Conservation (phyloP, 2,888 invertebrate species). For the Dexiosoma caninum region DNA sequence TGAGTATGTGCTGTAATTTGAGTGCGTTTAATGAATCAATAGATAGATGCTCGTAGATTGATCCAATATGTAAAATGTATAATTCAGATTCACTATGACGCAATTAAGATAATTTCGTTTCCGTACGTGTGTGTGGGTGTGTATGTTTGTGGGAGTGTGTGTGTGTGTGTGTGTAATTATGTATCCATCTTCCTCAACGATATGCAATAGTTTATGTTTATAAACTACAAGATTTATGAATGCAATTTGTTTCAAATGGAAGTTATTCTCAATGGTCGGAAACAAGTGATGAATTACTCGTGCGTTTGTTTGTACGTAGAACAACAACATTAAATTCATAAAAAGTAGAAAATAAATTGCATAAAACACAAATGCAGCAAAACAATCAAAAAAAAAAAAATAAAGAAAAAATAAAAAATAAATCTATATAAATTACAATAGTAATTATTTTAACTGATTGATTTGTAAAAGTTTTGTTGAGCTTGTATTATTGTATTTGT, state of each 20-base stretch:
- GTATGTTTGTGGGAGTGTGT: neutral
- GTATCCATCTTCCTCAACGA: constrained; percentile 1
- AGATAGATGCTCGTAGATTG: neutral
- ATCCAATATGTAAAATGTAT: constrained; percentile 15
- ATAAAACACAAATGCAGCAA: constrained; percentile 13
- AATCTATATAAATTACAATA: constrained; percentile 46
- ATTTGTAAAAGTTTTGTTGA: constrained; percentile 50
- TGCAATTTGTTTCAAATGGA: constrained; percentile 57
- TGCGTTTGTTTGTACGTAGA: neutral
- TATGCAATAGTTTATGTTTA: constrained; percentile 52
- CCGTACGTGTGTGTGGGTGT: neutral
- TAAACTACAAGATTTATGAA: constrained; percentile 58
- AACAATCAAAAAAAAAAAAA: no score
- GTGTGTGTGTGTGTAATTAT: neutral
- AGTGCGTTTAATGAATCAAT: constrained; percentile 23
- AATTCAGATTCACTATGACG: constrained; percentile 47
- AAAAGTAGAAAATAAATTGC: constrained; percentile 23
- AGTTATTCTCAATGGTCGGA: constrained; percentile 47
- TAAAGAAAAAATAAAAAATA: no score
- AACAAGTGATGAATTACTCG: constrained; percentile 55
- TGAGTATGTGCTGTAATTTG: neutral
- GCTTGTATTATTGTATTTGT: neutral
- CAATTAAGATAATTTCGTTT: constrained; percentile 38
- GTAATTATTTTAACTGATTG: constrained; percentile 56
- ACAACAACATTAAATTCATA: constrained; percentile 30